These are phyloP conservation scores for Lycorma delicatula DNA, from an alignment of 1,140 invertebrate species.

Conservation along the genomic window DNA sequence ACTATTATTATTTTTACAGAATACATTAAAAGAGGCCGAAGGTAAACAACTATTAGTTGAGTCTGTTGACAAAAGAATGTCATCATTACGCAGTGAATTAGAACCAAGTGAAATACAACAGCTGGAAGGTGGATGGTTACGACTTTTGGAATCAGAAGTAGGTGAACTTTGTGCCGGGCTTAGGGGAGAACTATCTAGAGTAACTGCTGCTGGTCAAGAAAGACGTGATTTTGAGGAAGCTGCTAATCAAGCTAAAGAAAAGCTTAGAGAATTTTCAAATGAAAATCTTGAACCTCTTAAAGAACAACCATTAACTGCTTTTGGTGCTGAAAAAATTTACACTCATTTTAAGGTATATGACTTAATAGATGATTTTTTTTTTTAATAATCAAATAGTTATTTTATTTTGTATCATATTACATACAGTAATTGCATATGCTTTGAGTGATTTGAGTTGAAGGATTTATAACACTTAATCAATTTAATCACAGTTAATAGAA, in stretches of 20 bases:
- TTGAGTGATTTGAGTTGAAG: no score
- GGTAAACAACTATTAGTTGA: constrained; percentile 73
- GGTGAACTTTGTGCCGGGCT: constrained; percentile 55
- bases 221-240: constrained; percentile 68
- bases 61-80: constrained; percentile 69
- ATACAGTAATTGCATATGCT: no score
- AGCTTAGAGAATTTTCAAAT: constrained; percentile 12
- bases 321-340: constrained; percentile 62
- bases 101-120: constrained; percentile 66
- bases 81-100: constrained; percentile 75
- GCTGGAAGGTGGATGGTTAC: constrained; percentile 51
- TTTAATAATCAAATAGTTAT: no score
- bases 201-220: constrained; percentile 53
- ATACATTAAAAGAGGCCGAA: constrained; percentile 72
- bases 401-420: no score
- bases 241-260: constrained; percentile 6
- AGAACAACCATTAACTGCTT: constrained; percentile 26
- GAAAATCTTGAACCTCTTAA: constrained; percentile 12
- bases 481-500: no score
- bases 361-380: no score
- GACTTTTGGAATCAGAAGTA: constrained; percentile 46
- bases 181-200: constrained; percentile 60
- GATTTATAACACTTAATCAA: no score
- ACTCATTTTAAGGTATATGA: constrained; percentile 51
- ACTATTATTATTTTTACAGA: constrained; percentile 35